A percentile compares a stretch with the other conserved stretches of the same genome.
These are phyloP conservation scores for Phalloptychus januarius DNA, from an alignment of 2,797 vertebrate species.

Conservation along the genomic window DNA sequence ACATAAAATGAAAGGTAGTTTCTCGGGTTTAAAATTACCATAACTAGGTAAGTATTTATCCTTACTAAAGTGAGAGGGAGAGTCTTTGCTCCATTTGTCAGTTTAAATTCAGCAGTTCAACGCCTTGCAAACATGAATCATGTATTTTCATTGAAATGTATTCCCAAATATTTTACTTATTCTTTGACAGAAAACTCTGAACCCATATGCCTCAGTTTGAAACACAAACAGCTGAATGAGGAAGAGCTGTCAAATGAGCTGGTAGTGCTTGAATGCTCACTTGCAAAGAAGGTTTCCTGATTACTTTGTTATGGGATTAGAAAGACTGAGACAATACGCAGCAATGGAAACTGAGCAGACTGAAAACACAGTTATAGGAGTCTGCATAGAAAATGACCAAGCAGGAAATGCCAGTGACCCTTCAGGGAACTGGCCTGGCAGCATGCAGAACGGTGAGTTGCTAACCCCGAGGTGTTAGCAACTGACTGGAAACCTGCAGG, in stretches of 20 bases:
- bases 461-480: background rate
- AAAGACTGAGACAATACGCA: conserved; percentile 1
- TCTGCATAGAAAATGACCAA: background rate
- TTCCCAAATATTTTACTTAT: background rate
- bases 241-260: background rate
- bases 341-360: background rate
- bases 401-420: background rate
- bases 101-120: background rate
- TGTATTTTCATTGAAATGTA: background rate
- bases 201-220: background rate
- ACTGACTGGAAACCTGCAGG: background rate
- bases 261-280: background rate
- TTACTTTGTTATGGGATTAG: background rate
- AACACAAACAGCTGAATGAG: background rate
- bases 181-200: background rate
- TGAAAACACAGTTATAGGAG: background rate
- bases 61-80: background rate
- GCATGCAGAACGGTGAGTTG: background rate
- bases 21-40: background rate
- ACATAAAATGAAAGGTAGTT: background rate
- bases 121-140: background rate
- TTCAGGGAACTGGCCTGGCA: background rate
- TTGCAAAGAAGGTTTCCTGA: background rate
- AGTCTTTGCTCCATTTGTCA: background rate
- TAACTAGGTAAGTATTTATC: background rate